These are phyloP conservation scores for Ennomos fuscantarius DNA, from an alignment of 2,888 invertebrate species.

Conservation along the genomic window DNA sequence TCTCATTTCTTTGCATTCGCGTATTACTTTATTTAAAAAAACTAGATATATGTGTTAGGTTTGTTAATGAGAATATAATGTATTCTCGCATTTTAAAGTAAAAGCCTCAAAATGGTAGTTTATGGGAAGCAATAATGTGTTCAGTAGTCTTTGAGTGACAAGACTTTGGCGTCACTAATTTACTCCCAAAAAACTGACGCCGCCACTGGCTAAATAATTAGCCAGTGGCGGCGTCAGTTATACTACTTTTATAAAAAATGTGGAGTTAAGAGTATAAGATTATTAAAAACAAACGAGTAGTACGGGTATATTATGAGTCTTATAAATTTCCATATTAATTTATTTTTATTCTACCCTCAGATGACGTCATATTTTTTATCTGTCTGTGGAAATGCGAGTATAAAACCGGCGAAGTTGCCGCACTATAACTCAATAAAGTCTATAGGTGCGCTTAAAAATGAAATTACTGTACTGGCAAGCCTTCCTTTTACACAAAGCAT, in stretches of 20 bases:
- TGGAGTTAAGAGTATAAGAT: too few species aligned
- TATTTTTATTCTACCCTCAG: constrained; percentile 8
- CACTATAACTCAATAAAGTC: constrained; percentile 20
- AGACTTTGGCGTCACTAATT: too few species aligned
- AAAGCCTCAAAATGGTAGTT: too few species aligned
- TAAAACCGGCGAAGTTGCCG: constrained; percentile 14
- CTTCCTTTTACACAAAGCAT: constrained; percentile 31
- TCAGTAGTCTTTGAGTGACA: too few species aligned
- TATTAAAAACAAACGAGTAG: too few species aligned
- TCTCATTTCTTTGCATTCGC: constrained; percentile 37
- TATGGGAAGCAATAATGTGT: too few species aligned
- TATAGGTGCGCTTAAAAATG: constrained; percentile 25
- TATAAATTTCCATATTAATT: constrained; percentile 1
- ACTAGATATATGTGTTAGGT: constrained; percentile 11
- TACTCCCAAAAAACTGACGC: too few species aligned
- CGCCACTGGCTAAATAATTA: too few species aligned
- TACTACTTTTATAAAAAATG: too few species aligned
- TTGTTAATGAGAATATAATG: not conserved
- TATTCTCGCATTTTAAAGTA: not conserved
- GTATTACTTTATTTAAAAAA: constrained; percentile 17
- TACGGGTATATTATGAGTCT: too few species aligned
- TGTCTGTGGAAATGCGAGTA: constrained; percentile 1
- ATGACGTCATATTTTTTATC: not conserved
- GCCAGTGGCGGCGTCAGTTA: too few species aligned
- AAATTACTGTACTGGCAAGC: constrained; percentile 33